These are phyloP conservation scores for Lasiommata megera DNA, from an alignment of 2,888 invertebrate species.

Conservation along the genomic window DNA sequence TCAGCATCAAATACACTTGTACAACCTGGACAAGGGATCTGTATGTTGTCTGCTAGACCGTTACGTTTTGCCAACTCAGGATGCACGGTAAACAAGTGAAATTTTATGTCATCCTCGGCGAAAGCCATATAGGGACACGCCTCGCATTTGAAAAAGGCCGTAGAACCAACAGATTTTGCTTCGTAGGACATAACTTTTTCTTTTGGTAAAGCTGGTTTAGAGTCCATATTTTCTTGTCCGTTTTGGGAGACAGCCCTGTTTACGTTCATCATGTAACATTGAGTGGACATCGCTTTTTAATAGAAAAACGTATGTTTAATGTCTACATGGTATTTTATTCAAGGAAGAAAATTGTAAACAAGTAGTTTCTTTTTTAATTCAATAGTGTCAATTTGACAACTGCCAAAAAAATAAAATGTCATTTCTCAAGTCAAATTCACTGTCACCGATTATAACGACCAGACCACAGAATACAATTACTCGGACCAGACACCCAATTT, in stretches of 20 bases:
- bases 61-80: conserved; percentile 75
- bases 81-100: conserved; percentile 75
- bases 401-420: too few species aligned
- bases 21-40: conserved; percentile 85
- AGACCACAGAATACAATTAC: too few species aligned
- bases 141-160: conserved; percentile 77
- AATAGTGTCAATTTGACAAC: too few species aligned
- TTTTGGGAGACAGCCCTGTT: conserved; percentile 42
- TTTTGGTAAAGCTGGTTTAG: conserved; percentile 47
- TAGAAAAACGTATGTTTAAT: neutral
- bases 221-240: conserved; percentile 35
- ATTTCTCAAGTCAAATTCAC: too few species aligned
- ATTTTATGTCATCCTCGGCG: conserved; percentile 76
- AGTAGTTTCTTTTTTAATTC: too few species aligned
- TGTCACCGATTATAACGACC: too few species aligned
- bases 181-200: conserved; percentile 75
- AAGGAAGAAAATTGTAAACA: neutral
- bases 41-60: conserved; percentile 75
- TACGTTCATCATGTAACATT: conserved; percentile 51
- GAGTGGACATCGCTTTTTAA: conserved; percentile 40
- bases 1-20: conserved; percentile 83
- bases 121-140: conserved; percentile 80
- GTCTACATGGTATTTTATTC: neutral
- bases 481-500: too few species aligned
- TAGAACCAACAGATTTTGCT: conserved; percentile 73